A percentile compares a stretch with the other conserved stretches of the same genome.
These are phyloP conservation scores for Spicauda simplicius DNA, from an alignment of 2,888 invertebrate species.

Conservation along the genomic window DNA sequence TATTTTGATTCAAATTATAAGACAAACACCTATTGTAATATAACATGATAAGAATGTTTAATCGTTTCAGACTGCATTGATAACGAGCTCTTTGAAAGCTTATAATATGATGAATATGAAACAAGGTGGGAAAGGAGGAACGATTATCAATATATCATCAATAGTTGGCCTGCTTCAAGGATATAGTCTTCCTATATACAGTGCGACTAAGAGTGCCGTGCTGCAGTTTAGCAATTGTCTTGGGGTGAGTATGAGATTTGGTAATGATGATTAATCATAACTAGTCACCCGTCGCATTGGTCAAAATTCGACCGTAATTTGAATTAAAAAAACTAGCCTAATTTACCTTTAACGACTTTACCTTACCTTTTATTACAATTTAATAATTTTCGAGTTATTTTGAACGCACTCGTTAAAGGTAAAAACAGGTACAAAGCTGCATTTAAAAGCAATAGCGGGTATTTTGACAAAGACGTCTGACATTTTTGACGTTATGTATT, in stretches of 20 bases:
- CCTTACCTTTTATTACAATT: no score
- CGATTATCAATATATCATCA: conserved; percentile 72
- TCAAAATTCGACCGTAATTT: no score
- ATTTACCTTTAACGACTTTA: no score
- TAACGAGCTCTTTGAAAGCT: conserved; percentile 68
- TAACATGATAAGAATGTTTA: conserved; percentile 18
- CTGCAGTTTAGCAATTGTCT: conserved; percentile 72
- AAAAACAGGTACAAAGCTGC: no score
- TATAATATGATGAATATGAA: conserved; percentile 70
- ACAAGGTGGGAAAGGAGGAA: conserved; percentile 66
- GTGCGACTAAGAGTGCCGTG: conserved; percentile 73
- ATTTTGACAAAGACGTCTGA: no score
- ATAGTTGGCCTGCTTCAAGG: conserved; percentile 60
- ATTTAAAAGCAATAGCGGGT: no score
- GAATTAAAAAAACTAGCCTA: no score
- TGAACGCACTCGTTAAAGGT: no score
- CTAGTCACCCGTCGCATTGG: no score
- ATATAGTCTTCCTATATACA: conserved; percentile 62
- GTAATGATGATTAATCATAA: background rate
- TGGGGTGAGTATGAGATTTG: conserved; percentile 58
- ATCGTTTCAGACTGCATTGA: conserved; percentile 65
- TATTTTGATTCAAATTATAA: no score
- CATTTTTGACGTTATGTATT: no score
- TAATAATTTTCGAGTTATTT: no score
- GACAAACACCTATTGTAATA: background rate